Percentiles rank a stretch among this genome's conserved stretches.
Evolutionary conservation across 2,797 vertebrate genomes (phyloP).

Genomic region (Peromyscus aztecus): DNA sequence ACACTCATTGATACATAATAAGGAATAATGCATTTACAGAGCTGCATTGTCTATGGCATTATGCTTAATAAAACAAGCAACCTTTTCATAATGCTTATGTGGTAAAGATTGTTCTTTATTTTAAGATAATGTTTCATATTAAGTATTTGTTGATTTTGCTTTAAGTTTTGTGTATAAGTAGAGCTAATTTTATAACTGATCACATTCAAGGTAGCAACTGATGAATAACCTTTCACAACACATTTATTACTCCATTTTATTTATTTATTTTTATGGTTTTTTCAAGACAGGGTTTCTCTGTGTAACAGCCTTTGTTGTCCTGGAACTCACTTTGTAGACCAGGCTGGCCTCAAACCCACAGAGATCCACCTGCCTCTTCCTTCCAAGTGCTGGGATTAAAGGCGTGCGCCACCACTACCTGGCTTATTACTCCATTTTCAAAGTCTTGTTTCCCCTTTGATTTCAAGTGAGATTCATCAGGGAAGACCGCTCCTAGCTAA

Average conservation of each 20-base stretch:
- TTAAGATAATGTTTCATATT: slow-evolving; percentile 19
- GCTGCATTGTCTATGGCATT: background rate
- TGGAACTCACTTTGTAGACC: too few relatives aligned
- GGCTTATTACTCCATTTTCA: background rate
- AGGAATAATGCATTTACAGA: background rate
- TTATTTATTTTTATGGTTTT: too few relatives aligned
- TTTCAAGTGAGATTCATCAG: slow-evolving; percentile 41
- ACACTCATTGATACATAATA: background rate
- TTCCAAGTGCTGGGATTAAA: too few relatives aligned
- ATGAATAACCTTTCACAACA: background rate
- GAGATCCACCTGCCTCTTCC: too few relatives aligned
- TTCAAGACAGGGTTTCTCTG: too few relatives aligned
- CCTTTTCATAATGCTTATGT: background rate
- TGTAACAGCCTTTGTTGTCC: too few relatives aligned
- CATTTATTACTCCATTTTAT: background rate
- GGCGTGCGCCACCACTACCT: too few relatives aligned
- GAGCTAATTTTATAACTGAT: slow-evolving; percentile 36
- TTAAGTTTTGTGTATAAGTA: slow-evolving; percentile 25
- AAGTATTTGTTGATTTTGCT: slow-evolving; percentile 49
- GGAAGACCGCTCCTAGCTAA: background rate
- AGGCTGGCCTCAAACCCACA: too few relatives aligned
- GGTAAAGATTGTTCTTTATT: background rate
- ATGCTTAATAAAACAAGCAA: slow-evolving; percentile 25
- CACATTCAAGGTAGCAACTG: background rate
- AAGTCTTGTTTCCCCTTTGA: slow-evolving; percentile 16